phyloP scores from a whole-genome alignment of 2,888 invertebrate genomes.

The Xiphydria camelus region DNA sequence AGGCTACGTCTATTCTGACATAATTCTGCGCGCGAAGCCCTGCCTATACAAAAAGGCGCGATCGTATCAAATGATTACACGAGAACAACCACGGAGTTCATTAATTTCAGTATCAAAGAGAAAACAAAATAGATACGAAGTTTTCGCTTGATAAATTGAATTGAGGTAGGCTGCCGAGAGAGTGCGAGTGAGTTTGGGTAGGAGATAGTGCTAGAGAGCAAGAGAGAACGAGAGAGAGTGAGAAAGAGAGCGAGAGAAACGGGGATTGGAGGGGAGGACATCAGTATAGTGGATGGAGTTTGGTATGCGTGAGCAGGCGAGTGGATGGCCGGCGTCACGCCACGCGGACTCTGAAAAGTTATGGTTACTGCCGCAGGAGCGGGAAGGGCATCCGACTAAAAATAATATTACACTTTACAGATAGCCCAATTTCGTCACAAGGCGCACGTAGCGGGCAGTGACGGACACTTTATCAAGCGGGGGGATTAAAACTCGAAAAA shows the following conservation, averaged over 20 bases:
- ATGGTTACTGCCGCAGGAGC: constrained; percentile 49
- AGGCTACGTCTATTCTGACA: too few species aligned
- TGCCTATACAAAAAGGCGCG: too few species aligned
- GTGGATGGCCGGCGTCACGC: constrained; percentile 52
- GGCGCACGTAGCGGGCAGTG: constrained; percentile 17
- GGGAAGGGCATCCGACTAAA: constrained; percentile 40
- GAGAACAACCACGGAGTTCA: too few species aligned
- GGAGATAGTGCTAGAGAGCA: constrained; percentile 8
- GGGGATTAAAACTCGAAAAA: constrained; percentile 22
- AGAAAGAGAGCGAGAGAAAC: constrained; percentile 4
- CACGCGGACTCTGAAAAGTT: constrained; percentile 48
- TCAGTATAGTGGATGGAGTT: constrained; percentile 34
- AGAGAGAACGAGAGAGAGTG: constrained; percentile 10
- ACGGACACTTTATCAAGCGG: constrained; percentile 21
- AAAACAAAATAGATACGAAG: too few species aligned
- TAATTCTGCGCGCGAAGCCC: too few species aligned
- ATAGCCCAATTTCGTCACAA: constrained; percentile 48
- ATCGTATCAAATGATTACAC: too few species aligned
- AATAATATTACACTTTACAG: constrained; percentile 51
- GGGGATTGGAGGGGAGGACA: constrained; percentile 13
- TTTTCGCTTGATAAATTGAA: too few species aligned
- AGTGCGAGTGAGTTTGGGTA: too few species aligned
- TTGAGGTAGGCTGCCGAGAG: too few species aligned
- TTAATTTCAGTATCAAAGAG: too few species aligned
- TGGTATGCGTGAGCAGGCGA: constrained; percentile 48